Percentiles rank a stretch among this genome's conserved stretches.
phyloP scores from a whole-genome alignment of 1,140 invertebrate species.

The Drosophila setifemur region DNA sequence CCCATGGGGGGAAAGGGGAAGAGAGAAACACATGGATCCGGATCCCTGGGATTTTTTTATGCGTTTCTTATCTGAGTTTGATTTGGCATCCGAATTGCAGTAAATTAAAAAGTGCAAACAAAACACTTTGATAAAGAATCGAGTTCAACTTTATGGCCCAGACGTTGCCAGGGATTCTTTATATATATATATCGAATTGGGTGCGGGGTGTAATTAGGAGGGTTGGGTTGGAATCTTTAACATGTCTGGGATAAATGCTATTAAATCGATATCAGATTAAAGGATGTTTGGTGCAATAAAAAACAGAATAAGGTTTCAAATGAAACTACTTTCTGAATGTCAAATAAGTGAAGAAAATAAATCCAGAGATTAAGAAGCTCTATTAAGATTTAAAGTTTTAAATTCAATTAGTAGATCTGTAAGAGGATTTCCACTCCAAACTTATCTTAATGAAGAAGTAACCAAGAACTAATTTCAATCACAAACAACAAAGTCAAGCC shows the following conservation, averaged over 20 bases:
- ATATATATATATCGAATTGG: too few relatives aligned
- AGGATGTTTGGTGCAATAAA: too few relatives aligned
- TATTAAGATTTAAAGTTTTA: too few relatives aligned
- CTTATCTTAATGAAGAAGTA: too few relatives aligned
- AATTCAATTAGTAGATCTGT: too few relatives aligned
- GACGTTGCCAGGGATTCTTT: conserved; percentile 7
- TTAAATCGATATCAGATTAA: conserved; percentile 4
- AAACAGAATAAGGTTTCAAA: too few relatives aligned
- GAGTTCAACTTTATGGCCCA: conserved; percentile 46
- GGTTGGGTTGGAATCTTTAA: background rate
- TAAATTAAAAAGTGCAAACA: conserved; percentile 80
- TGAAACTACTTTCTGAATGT: too few relatives aligned
- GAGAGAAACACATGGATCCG: conserved; percentile 2
- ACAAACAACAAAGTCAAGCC: conserved; percentile 25
- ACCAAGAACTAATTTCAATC: conserved; percentile 25
- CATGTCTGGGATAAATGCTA: background rate
- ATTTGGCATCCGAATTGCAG: conserved; percentile 74
- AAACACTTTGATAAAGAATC: conserved; percentile 68
- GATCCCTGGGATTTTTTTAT: conserved; percentile 58
- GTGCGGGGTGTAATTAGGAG: conserved; percentile 17
- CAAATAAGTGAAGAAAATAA: too few relatives aligned
- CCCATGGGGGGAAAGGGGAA: too few relatives aligned
- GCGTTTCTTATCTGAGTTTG: conserved; percentile 71
- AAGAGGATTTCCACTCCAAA: too few relatives aligned
- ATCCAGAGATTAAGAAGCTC: too few relatives aligned